A percentile compares a stretch with the other conserved stretches of the same genome.
Evolutionary conservation across 2,113 vertebrate genomes (phyloP).

Genomic region (Silurus asotus): DNA sequence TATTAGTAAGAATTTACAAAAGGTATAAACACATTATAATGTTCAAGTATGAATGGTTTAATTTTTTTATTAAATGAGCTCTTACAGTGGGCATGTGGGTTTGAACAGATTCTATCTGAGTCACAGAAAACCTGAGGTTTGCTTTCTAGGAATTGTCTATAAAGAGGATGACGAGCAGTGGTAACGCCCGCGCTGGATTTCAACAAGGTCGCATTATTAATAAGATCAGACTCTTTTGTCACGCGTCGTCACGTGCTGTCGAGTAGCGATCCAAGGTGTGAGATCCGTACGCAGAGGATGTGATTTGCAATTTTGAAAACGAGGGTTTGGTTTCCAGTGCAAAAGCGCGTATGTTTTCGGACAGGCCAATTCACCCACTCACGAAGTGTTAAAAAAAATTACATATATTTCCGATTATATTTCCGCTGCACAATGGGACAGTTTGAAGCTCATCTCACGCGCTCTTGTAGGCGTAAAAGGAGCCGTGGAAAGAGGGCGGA

Average conservation of each 20-base stretch:
- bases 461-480: constrained; percentile 1
- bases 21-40: neutral
- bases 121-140: neutral
- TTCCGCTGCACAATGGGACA: neutral
- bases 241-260: neutral
- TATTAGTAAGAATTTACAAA: neutral
- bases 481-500: neutral
- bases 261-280: neutral
- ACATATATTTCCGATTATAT: too few species aligned
- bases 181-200: neutral
- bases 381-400: neutral
- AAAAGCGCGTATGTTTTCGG: neutral
- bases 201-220: neutral
- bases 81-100: neutral
- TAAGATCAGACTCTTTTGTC: too few species aligned
- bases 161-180: neutral
- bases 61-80: neutral
- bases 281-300: too few species aligned
- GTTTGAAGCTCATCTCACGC: neutral
- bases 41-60: neutral
- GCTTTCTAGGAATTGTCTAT: neutral
- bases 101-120: neutral
- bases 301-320: neutral
- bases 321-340: neutral
- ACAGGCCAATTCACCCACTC: neutral